Conservation (phyloP, 2,113 vertebrate species). For the Semnornis frantzii region DNA sequence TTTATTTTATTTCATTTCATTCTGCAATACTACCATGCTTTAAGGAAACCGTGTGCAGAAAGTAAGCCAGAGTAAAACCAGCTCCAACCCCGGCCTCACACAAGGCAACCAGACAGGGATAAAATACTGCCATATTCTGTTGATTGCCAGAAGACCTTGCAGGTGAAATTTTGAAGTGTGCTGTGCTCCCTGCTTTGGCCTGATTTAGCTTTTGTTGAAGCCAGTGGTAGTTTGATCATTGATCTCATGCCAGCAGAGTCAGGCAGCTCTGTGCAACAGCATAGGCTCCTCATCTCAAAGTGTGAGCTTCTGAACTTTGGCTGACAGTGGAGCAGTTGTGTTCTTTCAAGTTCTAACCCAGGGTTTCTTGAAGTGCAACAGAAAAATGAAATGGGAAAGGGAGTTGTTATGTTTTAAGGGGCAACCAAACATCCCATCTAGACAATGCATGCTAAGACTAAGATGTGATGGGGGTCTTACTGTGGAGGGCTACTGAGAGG, state of each 20-base stretch:
- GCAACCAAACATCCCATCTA: background rate
- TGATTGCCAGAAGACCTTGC: slow-evolving; percentile 14
- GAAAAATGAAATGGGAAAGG: background rate
- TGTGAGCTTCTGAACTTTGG: background rate
- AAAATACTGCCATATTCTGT: slow-evolving; percentile 1
- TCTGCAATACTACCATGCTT: background rate
- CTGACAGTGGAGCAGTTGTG: background rate
- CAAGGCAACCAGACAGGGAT: slow-evolving; percentile 12
- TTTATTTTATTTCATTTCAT: background rate
- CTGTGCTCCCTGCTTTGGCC: slow-evolving; percentile 2
- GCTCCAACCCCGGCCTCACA: background rate
- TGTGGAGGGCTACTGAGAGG: background rate
- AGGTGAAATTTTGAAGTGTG: slow-evolving; percentile 6
- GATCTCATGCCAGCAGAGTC: background rate
- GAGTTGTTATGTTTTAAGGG: background rate
- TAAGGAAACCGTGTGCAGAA: background rate
- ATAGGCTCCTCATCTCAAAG: background rate
- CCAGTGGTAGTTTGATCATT: slow-evolving; percentile 21
- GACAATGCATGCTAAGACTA: background rate
- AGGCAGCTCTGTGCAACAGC: background rate
- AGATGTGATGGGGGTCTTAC: background rate
- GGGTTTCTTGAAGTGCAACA: background rate
- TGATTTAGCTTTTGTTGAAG: slow-evolving; percentile 6
- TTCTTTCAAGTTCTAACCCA: background rate
- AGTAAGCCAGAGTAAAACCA: background rate